Conservation (phyloP, 2,888 invertebrate species). For the Laspeyria flexula region DNA sequence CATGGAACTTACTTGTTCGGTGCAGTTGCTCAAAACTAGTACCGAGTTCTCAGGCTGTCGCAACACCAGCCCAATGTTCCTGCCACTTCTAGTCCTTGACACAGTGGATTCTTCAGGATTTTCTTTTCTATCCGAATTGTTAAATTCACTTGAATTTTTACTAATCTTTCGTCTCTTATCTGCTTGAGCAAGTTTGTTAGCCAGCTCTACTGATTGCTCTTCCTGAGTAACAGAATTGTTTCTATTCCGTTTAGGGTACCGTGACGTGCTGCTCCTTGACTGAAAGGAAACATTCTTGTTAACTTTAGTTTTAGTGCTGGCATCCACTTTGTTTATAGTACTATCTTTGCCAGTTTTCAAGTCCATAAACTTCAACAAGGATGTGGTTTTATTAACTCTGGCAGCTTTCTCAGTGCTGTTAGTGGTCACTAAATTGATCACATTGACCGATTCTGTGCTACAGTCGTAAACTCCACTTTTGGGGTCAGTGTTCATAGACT, state of each 20-base stretch:
- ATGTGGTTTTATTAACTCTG: constrained; percentile 64
- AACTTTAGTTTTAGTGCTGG: constrained; percentile 32
- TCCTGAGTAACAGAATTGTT: constrained; percentile 31
- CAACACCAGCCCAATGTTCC: constrained; percentile 55
- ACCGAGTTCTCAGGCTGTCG: constrained; percentile 65
- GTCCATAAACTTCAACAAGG: constrained; percentile 69
- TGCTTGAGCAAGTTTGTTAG: constrained; percentile 7
- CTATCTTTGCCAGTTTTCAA: constrained; percentile 43
- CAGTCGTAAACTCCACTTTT: constrained; percentile 55
- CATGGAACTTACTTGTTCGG: constrained; percentile 65
- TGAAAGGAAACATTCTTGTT: constrained; percentile 66
- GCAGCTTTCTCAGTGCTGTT: constrained; percentile 54
- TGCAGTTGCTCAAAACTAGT: constrained; percentile 63
- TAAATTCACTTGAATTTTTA: constrained; percentile 53
- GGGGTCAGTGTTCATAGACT: constrained; percentile 60
- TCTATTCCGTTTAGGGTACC: constrained; percentile 70
- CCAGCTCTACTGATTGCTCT: constrained; percentile 27
- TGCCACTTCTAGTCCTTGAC: constrained; percentile 70
- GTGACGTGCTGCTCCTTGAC: constrained; percentile 61
- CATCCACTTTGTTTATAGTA: constrained; percentile 14
- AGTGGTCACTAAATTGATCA: constrained; percentile 66
- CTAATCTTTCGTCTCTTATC: constrained; percentile 46
- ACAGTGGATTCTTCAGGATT: constrained; percentile 59
- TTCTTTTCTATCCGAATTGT: constrained; percentile 65
- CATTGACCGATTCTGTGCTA: constrained; percentile 74